Base-by-base conservation (phyloP, 2,888 invertebrate genomes). In the Altica lythri region DNA sequence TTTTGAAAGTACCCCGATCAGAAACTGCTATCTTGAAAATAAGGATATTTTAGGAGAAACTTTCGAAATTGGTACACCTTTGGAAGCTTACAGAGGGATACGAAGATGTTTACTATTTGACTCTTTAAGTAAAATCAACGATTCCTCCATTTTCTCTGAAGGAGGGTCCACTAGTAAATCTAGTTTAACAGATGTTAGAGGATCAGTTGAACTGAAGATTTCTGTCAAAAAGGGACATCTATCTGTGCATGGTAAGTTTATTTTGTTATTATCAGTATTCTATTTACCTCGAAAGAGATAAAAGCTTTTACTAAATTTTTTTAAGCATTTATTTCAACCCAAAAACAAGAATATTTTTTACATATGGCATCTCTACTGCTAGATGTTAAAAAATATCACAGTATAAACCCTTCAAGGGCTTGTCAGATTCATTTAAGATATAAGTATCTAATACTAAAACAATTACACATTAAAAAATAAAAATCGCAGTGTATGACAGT, bases 41-140 rank as follows among this genome's bases (percentile, higher is more conserved):
- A 68, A 68, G 35, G 57, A 61, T 2, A 65, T 67, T 50, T 25
- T 55, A 4, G 30, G 16, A 5, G 38, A 45, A 9, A 44, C 40
- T 2, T 44, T 35, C 18, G 32, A 27, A 10, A 29, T 45, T 9
- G 44, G 43, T 6, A 44, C 48, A 64, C 71, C 48, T 4, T 57
- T 47, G 56, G 61, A 61, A 43, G 61, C 48, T 4, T 49, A 52
- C 25, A 59, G 63, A 18, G 65, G 75, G 19, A 74, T 76, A 16
- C 66, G 78, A 32, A 68, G 77, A 55, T 79, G 79, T 66, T 68
- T 78, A 38, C 60, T 69, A 6, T 79, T 78, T 51, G 74, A 74
- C 18, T 17, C 29, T 29, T 76, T 77, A 8, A 75, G 76, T 5
- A 65, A 55, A 48, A 60, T 45, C 2, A 61, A 56, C 30, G 63